phyloP scores from a whole-genome alignment of 2,888 invertebrate genomes.

The Lasioglossum marginatum region DNA sequence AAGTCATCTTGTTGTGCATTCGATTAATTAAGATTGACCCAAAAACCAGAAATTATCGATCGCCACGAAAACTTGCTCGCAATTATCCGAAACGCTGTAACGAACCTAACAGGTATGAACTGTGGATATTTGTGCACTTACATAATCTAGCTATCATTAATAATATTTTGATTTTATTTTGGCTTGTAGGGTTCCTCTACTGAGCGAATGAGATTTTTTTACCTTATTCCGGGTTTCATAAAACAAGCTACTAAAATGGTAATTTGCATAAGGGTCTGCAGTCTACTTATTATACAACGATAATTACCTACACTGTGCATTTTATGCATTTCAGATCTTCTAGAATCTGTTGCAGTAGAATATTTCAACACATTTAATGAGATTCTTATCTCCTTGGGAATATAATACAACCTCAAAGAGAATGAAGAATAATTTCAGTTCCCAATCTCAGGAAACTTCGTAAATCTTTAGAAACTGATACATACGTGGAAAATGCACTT shows the following conservation, averaged over 20 bases:
- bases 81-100: background rate
- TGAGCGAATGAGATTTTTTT: background rate
- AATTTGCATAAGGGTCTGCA: background rate
- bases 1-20: conserved; percentile 47
- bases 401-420: background rate
- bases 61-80: background rate
- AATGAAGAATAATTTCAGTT: background rate
- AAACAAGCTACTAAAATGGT: background rate
- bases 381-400: background rate
- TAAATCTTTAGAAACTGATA: background rate
- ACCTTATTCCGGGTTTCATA: background rate
- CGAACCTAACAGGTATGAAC: background rate
- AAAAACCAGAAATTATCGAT: background rate
- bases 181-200: background rate
- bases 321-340: background rate
- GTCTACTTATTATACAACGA: too few species aligned
- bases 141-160: background rate
- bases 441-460: too few species aligned
- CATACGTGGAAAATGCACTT: background rate
- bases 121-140: background rate
- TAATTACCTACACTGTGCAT: background rate
- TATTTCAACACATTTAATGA: background rate
- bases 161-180: background rate
- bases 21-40: conserved; percentile 10
- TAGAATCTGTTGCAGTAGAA: conserved; percentile 1